Percentiles rank a stretch among this genome's conserved stretches.
These are phyloP conservation scores for Sapayoa aenigma DNA, from an alignment of 2,113 vertebrate species.

Conservation along the genomic window DNA sequence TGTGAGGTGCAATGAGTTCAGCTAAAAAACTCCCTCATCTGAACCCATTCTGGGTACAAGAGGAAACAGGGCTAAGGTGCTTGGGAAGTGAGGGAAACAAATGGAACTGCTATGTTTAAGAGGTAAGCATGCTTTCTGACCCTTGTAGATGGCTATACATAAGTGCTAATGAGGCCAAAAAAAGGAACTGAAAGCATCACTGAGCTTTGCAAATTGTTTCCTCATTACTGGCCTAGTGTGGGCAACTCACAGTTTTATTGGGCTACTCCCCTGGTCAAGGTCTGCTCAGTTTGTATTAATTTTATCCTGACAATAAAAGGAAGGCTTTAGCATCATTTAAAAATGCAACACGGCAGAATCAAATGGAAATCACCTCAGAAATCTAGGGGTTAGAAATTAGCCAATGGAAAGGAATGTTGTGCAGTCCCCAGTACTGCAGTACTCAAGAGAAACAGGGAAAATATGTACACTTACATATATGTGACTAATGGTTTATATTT, in stretches of 20 bases:
- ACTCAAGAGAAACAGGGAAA: neutral
- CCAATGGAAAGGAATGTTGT: neutral
- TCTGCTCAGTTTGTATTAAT: neutral
- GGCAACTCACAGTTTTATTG: slow-evolving; percentile 10
- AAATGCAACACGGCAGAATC: slow-evolving; percentile 46
- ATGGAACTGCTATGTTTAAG: neutral
- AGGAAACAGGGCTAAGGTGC: neutral
- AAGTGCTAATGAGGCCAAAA: neutral
- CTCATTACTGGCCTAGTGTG: neutral
- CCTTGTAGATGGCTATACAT: neutral
- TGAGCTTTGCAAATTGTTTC: slow-evolving; percentile 10
- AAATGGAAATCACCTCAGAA: slow-evolving; percentile 50
- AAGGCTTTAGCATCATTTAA: slow-evolving; percentile 10
- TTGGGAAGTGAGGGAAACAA: neutral
- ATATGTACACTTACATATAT: neutral
- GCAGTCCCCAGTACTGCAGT: neutral
- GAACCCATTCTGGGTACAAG: neutral
- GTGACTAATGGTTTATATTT: neutral
- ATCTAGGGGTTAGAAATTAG: slow-evolving; percentile 36
- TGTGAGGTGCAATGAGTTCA: neutral
- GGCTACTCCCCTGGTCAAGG: slow-evolving; percentile 26
- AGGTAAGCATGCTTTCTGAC: neutral
- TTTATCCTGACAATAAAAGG: slow-evolving; percentile 34
- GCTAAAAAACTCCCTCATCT: neutral
- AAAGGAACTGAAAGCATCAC: neutral